Evolutionary conservation across 2,797 vertebrate species (phyloP).

Genomic region (Chromobotia macracanthus): DNA sequence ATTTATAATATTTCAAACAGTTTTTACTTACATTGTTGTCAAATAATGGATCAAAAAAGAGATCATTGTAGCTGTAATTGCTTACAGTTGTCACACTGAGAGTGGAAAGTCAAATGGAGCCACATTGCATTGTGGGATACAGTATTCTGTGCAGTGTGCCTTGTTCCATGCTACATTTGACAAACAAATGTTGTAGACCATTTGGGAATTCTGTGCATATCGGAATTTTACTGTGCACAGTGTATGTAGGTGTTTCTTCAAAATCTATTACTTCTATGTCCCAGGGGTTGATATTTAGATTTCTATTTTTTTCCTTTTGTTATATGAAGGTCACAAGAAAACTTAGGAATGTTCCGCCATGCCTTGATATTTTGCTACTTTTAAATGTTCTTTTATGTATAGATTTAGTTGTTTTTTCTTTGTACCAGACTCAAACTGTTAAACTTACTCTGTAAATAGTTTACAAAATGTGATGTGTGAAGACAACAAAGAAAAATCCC

Average conservation of each 20-base stretch:
- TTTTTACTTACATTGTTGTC: neutral
- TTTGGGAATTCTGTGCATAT: neutral
- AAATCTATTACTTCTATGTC: neutral
- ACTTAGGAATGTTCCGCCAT: neutral
- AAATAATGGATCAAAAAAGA: neutral
- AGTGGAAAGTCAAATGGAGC: no score
- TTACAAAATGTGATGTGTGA: neutral
- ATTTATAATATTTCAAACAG: neutral
- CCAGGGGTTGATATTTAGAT: neutral
- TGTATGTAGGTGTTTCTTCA: neutral
- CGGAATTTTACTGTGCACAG: neutral
- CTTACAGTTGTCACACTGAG: neutral
- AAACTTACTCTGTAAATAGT: neutral
- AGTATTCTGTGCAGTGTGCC: neutral
- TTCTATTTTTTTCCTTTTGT: neutral
- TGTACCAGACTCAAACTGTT: neutral
- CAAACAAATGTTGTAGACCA: neutral
- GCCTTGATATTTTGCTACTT: neutral
- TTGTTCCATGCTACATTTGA: no score
- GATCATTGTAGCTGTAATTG: neutral
- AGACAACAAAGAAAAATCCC: no score
- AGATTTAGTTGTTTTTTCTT: neutral
- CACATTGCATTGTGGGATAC: neutral
- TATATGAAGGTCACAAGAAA: neutral
- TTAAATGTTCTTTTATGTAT: neutral